Percentiles rank a stretch among this genome's conserved stretches.
phyloP scores from a whole-genome alignment of 2,797 vertebrate genomes.

The Carapus acus region DNA sequence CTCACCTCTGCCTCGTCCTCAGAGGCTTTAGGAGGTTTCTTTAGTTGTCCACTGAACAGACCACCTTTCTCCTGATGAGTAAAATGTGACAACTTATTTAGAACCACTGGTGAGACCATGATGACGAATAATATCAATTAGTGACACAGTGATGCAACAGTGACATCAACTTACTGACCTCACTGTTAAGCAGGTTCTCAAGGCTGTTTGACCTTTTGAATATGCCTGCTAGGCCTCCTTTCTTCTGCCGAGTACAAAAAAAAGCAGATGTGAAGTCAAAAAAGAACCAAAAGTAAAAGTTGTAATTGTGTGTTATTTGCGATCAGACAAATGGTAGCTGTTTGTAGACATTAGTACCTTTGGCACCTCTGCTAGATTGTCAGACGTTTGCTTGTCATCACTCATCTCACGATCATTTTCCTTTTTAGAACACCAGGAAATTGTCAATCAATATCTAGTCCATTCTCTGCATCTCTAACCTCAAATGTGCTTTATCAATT shows the following conservation, averaged over 20 bases:
- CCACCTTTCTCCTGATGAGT: constrained; percentile 43
- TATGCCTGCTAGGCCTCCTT: constrained; percentile 40
- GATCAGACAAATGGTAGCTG: too few relatives aligned
- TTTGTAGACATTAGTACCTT: constrained; percentile 44
- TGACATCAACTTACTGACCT: constrained; percentile 40
- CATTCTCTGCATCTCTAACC: too few relatives aligned
- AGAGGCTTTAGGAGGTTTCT: constrained; percentile 40
- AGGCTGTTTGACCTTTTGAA: constrained; percentile 57
- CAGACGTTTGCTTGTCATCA: constrained; percentile 20
- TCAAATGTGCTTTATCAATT: accelerated
- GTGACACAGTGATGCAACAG: not conserved
- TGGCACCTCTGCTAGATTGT: constrained; percentile 33
- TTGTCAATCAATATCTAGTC: not conserved
- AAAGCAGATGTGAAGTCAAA: not conserved
- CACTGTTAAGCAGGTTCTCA: constrained; percentile 49
- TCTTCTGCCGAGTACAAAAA: constrained; percentile 50
- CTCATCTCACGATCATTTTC: constrained; percentile 30
- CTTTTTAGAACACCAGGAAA: constrained; percentile 13
- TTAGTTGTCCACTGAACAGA: constrained; percentile 44
- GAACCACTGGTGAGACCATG: too few relatives aligned
- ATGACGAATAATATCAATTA: too few relatives aligned
- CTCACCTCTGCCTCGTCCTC: constrained; percentile 36
- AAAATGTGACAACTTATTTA: not conserved
- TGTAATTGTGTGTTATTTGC: too few relatives aligned
- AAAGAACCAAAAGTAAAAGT: too few relatives aligned